Evolutionary conservation across 1,140 invertebrate genomes (phyloP).

Genomic region (Laupala kohalensis): DNA sequence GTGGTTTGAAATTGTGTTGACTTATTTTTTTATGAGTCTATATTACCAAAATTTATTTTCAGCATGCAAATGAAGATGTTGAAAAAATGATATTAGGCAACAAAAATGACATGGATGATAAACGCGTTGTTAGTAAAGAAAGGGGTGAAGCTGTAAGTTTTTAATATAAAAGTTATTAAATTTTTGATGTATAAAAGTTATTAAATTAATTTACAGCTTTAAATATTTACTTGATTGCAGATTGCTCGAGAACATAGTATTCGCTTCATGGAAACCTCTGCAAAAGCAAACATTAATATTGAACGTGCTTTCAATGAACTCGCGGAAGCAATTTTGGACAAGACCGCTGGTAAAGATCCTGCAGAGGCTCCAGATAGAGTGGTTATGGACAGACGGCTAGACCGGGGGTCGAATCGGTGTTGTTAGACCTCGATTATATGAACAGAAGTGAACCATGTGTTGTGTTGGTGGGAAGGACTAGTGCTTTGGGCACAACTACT

Average conservation of each 20-base stretch:
- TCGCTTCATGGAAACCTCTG: slow-evolving; percentile 97
- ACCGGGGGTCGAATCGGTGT: slow-evolving; percentile 32
- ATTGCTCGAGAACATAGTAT: slow-evolving; percentile 96
- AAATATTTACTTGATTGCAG: slow-evolving; percentile 35
- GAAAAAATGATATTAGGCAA: slow-evolving; percentile 99
- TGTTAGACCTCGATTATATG: slow-evolving; percentile 23
- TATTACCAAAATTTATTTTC: slow-evolving; percentile 22
- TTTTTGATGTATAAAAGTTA: not conserved
- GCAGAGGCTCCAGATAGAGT: slow-evolving; percentile 52
- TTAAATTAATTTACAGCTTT: not conserved
- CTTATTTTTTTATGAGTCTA: not conserved
- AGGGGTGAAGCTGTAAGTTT: slow-evolving; percentile 68
- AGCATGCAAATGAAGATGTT: slow-evolving; percentile 99
- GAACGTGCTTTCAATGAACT: slow-evolving; percentile 94
- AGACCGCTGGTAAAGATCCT: slow-evolving; percentile 53
- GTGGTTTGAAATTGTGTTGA: not conserved
- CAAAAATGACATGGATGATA: slow-evolving; percentile 99
- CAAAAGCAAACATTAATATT: slow-evolving; percentile 96
- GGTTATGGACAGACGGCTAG: slow-evolving; percentile 42
- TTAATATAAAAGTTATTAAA: not conserved
- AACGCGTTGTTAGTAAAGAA: slow-evolving; percentile 82
- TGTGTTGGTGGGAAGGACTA: not conserved
- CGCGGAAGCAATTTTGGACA: slow-evolving; percentile 89
- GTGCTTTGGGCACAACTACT: not conserved
- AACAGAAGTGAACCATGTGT: not conserved